These are phyloP conservation scores for Cryptoprocta ferox DNA, from an alignment of 2,797 vertebrate species.

Conservation along the genomic window DNA sequence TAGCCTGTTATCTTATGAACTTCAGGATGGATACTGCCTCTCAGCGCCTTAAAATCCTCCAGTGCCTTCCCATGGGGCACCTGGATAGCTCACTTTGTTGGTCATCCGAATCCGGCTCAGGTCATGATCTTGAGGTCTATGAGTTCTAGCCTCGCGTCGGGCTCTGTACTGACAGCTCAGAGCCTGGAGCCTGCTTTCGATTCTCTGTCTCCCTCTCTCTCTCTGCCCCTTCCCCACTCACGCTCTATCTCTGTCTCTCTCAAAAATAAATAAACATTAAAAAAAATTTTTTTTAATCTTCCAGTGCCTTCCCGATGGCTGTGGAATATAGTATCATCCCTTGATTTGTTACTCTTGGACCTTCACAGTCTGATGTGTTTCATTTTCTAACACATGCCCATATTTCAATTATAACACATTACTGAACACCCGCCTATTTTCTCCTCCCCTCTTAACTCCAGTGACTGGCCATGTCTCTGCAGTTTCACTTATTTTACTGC, in stretches of 20 bases:
- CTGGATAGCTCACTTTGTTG: too few species aligned
- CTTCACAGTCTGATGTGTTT: neutral
- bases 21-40: neutral
- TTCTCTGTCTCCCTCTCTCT: too few species aligned
- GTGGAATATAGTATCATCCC: neutral
- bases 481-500: fast-evolving
- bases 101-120: too few species aligned
- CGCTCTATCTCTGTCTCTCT: too few species aligned
- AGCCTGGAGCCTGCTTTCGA: too few species aligned
- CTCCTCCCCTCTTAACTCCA: fast-evolving
- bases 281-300: too few species aligned
- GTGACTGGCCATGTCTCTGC: neutral
- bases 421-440: fast-evolving
- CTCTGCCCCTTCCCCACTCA: too few species aligned
- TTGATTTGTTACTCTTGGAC: neutral
- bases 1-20: neutral
- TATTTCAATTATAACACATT: neutral
- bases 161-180: too few species aligned
- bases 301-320: fast-evolving
- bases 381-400: neutral
- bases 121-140: too few species aligned
- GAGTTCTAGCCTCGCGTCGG: too few species aligned
- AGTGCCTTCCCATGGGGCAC: fast-evolving
- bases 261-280: too few species aligned
- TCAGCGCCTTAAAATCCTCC: neutral